Percentiles rank a stretch among this genome's conserved stretches.
These are phyloP conservation scores for Kryptopterus vitreolus DNA, from an alignment of 2,797 vertebrate genomes.

Conservation along the genomic window DNA sequence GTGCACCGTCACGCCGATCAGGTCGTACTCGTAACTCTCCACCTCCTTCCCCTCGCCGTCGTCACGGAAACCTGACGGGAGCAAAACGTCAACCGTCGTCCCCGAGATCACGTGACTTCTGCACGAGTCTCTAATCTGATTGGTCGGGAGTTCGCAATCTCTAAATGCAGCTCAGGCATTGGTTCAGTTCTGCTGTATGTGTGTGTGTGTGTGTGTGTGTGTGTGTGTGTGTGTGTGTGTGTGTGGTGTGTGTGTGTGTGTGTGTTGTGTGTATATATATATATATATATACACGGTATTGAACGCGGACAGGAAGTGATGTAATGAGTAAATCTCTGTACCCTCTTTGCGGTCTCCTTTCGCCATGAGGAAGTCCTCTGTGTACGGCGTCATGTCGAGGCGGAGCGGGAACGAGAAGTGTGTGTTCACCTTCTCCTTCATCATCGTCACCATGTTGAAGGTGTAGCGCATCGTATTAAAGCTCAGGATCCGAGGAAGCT, in stretches of 20 bases:
- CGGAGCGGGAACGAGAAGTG: constrained; percentile 98
- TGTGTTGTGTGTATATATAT: too few relatives aligned
- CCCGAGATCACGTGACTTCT: background rate
- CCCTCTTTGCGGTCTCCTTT: constrained; percentile 95
- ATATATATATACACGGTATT: background rate
- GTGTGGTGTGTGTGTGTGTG: too few relatives aligned
- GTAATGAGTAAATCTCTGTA: constrained; percentile 52
- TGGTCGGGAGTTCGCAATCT: too few relatives aligned
- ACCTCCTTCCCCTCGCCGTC: constrained; percentile 80
- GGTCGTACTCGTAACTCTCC: constrained; percentile 96
- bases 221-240: too few relatives aligned
- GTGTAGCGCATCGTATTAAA: constrained; percentile 99
- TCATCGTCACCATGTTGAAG: constrained; percentile 99
- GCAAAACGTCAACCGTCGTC: background rate
- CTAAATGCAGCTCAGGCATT: too few relatives aligned
- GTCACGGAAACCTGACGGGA: constrained; percentile 84
- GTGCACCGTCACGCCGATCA: constrained; percentile 97
- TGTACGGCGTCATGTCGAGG: constrained; percentile 98
- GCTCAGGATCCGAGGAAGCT: constrained; percentile 95
- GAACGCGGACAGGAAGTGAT: background rate
- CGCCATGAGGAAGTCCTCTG: constrained; percentile 98
- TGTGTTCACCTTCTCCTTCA: constrained; percentile 99
- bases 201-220: too few relatives aligned
- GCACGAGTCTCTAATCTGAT: too few relatives aligned
- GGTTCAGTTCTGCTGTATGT: too few relatives aligned